Evolutionary conservation across 2,797 vertebrate species (phyloP).

Genomic region (Myiotriccus ornatus): DNA sequence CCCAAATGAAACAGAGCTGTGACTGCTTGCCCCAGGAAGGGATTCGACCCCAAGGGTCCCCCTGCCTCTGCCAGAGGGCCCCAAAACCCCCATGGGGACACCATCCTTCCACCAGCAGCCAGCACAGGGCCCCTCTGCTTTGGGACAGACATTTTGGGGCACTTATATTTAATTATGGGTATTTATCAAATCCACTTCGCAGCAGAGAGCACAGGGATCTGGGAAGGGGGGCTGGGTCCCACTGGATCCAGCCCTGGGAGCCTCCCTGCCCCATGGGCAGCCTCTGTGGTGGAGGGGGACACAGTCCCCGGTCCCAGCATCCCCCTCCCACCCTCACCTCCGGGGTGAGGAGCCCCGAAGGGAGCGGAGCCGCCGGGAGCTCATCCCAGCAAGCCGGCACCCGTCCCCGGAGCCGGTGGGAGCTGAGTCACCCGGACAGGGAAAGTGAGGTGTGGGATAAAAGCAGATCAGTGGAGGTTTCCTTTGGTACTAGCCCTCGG

Average conservation of each 20-base stretch:
- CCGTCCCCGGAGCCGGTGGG: neutral
- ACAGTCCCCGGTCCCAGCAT: neutral
- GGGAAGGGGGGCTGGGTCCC: accelerated
- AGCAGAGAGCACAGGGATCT: neutral
- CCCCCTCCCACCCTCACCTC: neutral
- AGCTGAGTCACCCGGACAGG: neutral
- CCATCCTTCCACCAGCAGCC: accelerated
- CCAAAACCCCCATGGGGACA: neutral
- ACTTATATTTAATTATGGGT: accelerated
- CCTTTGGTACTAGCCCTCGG: neutral
- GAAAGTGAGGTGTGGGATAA: neutral
- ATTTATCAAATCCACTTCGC: accelerated
- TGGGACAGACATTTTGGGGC: accelerated
- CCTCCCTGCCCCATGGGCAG: accelerated
- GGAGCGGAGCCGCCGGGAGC: neutral
- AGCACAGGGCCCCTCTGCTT: neutral
- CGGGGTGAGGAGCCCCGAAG: neutral
- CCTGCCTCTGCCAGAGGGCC: neutral
- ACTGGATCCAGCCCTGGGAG: neutral
- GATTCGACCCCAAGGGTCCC: neutral
- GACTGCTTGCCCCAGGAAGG: neutral
- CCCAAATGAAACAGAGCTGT: accelerated
- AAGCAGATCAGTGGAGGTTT: neutral
- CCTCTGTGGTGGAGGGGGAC: accelerated
- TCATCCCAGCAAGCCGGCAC: neutral